Conservation (phyloP, 2,888 invertebrate genomes). For the Bursaphelenchus okinawaensis region DNA sequence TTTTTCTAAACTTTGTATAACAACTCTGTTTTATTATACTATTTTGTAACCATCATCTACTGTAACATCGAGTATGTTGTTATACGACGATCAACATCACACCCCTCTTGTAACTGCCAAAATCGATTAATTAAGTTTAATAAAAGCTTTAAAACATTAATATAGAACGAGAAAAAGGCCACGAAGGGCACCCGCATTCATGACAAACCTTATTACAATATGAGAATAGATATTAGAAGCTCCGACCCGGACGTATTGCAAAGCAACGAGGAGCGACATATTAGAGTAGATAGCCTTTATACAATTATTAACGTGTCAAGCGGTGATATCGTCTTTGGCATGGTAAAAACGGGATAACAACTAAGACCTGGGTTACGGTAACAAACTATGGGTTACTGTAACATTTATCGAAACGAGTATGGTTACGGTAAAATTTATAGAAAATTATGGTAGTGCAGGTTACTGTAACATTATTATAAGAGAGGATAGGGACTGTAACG, state of each 20-base stretch:
- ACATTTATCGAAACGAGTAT: no score
- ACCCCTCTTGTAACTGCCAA: no score
- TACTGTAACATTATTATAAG: no score
- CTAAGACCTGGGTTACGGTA: no score
- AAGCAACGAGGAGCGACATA: background rate
- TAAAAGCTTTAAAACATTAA: background rate
- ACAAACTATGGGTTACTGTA: no score
- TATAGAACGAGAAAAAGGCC: background rate
- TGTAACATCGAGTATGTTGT: no score
- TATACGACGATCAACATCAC: no score
- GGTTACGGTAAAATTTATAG: background rate
- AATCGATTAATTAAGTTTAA: background rate
- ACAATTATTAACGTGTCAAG: background rate
- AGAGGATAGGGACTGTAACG: no score
- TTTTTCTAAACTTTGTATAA: no score
- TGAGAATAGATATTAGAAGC: background rate
- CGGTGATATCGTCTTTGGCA: background rate
- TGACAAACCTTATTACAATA: background rate
- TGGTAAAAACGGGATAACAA: no score
- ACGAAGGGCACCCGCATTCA: background rate
- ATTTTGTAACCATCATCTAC: no score
- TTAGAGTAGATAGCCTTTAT: background rate
- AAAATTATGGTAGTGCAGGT: background rate
- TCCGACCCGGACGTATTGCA: background rate
- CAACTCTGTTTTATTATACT: no score